These are phyloP conservation scores for Ophioninae sp. DNA, from an alignment of 2,888 invertebrate species.

Conservation along the genomic window DNA sequence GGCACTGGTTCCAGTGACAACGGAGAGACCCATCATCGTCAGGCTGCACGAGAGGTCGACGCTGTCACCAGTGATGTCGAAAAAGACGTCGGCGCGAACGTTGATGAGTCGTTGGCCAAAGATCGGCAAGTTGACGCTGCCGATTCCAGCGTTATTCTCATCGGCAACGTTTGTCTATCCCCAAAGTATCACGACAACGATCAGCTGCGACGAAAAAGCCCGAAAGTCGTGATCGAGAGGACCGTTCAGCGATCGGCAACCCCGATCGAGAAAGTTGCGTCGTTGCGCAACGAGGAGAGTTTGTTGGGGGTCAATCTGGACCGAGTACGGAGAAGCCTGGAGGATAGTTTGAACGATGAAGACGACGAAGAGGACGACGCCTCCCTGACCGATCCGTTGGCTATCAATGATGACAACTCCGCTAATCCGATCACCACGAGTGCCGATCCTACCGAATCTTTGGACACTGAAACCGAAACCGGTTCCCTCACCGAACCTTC, in stretches of 20 bases:
- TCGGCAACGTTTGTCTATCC: conserved; percentile 41
- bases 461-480: conserved; percentile 74
- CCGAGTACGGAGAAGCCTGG: conserved; percentile 49
- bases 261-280: conserved; percentile 53
- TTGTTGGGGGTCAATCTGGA: conserved; percentile 36
- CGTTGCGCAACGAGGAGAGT: neutral
- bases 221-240: conserved; percentile 68
- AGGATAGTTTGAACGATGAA: conserved; percentile 37
- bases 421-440: neutral
- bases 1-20: neutral
- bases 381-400: conserved; percentile 27
- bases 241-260: conserved; percentile 55
- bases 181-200: conserved; percentile 58
- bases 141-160: neutral
- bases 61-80: neutral
- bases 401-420: conserved; percentile 41
- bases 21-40: neutral
- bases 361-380: conserved; percentile 28
- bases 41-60: neutral
- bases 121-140: neutral
- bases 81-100: conserved; percentile 11
- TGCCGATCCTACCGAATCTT: conserved; percentile 60
- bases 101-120: conserved; percentile 6
- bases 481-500: conserved; percentile 63
- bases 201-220: conserved; percentile 63